Evolutionary conservation across 2,113 vertebrate species (phyloP), one percentile per base, ranked within the genome.

Genomic region (Symphodus melops): DNA sequence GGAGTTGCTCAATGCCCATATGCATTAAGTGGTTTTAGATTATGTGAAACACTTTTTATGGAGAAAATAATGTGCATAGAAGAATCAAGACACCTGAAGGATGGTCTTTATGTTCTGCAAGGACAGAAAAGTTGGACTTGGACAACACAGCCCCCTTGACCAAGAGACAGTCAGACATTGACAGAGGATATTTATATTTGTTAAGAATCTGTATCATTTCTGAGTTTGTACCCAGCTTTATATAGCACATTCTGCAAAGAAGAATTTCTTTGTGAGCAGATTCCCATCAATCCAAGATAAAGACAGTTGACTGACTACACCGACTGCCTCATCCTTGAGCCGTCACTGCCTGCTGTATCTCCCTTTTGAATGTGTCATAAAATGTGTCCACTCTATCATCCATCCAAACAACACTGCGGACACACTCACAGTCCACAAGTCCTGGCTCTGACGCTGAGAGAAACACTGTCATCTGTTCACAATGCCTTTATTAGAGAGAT

Each of bases 281-380:
- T 42, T 72, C 49, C 65, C 77, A 84, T 77, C 62, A 56, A 55
- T 87, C 60, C 20, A 36, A 2, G 46, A 19, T 71, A 74, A 62
- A 66, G 74, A 69, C 58, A 85, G 56, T 72, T 62, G 75, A 85
- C 77, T 68, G 77, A 82, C 62, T 76, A 21, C 25, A 39, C 76
- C 56, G 62, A 20, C 79, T 79, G 77, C 74, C 56, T 77, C 72
- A 57, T 71, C 77, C 84, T 70, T 73, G 77, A 84, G 75, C 77
- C 66, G 49, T 82, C 76, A 68, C 58, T 58, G 81, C 61, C 70
- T 67, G 75, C 81, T 68, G 70, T 79, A 68, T 74, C 83, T 85
- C 64, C 76, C 68, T 52, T 69, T 88, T 55, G 79, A 87, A 66
- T 86, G 89, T 88, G 84, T 88, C 79, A 80, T 83, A 56, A 92